Conservation (phyloP, 2,888 invertebrate species). For the Apeira syringaria region DNA sequence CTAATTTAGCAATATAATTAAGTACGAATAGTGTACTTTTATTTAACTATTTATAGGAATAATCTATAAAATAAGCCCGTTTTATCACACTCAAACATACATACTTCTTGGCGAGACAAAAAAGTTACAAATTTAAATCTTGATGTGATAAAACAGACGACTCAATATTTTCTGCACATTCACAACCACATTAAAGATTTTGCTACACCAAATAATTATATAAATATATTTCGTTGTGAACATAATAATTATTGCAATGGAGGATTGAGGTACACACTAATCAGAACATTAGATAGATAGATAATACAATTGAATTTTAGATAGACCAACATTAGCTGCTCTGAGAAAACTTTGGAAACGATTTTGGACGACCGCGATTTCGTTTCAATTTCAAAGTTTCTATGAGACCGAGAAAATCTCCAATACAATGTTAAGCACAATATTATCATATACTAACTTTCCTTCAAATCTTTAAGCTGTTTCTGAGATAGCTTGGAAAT, state of each 20-base stretch:
- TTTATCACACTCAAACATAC: constrained; percentile 29
- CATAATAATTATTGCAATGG: constrained; percentile 35
- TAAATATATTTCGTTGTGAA: constrained; percentile 53
- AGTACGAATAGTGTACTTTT: constrained; percentile 58
- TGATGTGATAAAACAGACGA: constrained; percentile 26
- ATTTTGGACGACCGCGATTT: too few relatives aligned
- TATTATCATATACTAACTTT: too few relatives aligned
- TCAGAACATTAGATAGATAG: too few relatives aligned
- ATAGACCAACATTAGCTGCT: too few relatives aligned
- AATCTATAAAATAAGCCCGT: constrained; percentile 46
- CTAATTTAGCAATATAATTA: constrained; percentile 47
- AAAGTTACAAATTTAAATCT: constrained; percentile 37
- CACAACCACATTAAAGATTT: constrained; percentile 59
- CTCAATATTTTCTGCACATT: constrained; percentile 47
- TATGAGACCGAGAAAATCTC: too few relatives aligned
- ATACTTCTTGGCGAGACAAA: constrained; percentile 15
- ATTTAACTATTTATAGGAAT: constrained; percentile 41
- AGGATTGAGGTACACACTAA: constrained; percentile 20
- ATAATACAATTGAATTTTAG: too few relatives aligned
- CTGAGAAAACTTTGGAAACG: too few relatives aligned
- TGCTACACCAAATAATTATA: constrained; percentile 27
- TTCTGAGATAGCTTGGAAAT: too few relatives aligned
- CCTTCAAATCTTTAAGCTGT: too few relatives aligned
- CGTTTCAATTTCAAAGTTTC: too few relatives aligned
- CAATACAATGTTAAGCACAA: too few relatives aligned